These are phyloP conservation scores for Falco concolor DNA, from an alignment of 2,797 vertebrate genomes.

Conservation along the genomic window DNA sequence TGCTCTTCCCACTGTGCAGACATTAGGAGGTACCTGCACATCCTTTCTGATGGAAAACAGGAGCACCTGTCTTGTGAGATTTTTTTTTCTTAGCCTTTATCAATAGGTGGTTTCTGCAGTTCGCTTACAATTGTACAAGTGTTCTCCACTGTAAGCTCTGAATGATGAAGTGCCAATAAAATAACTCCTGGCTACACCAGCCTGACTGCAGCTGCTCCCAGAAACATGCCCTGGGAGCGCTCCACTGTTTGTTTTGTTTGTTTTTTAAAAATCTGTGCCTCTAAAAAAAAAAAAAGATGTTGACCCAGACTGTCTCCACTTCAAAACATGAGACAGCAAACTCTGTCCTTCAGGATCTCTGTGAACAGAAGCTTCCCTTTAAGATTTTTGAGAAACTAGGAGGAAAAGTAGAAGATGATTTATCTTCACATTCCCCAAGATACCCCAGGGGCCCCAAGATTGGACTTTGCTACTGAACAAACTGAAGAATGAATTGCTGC, in stretches of 20 bases:
- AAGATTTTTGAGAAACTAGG: not conserved
- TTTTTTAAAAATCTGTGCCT: no score
- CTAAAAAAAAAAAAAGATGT: no score
- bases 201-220: not conserved
- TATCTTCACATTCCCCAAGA: not conserved
- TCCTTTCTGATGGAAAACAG: not conserved
- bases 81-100: not conserved
- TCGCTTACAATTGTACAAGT: not conserved
- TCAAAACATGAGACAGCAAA: not conserved
- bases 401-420: not conserved
- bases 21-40: not conserved
- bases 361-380: not conserved
- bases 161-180: not conserved
- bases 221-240: not conserved
- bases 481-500: not conserved
- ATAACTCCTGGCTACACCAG: not conserved
- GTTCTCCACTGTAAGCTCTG: not conserved
- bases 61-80: no score
- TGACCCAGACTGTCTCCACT: not conserved
- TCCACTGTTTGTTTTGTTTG: not conserved
- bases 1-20: not conserved
- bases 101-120: not conserved
- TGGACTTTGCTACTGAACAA: not conserved
- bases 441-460: not conserved
- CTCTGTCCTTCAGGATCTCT: not conserved